Evolutionary conservation across 92 coral and sea anemone species (phyloP), one percentile per base, ranked within the genome.

Genomic region (Chrysogorgia sp.): DNA sequence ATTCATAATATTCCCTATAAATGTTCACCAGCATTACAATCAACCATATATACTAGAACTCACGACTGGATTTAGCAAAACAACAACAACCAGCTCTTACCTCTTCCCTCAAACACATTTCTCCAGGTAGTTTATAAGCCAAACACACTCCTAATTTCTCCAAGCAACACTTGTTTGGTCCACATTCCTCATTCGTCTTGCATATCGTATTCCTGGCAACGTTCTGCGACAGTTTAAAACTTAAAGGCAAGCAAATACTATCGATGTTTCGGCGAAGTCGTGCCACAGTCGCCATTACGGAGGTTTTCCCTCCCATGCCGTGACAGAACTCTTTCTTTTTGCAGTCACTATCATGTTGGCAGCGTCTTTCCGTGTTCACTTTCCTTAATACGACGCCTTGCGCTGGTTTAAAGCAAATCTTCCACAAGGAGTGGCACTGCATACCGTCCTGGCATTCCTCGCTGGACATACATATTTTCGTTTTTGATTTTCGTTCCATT

Each of bases 111-210:
- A 91, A 81, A 71, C 96, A 91, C 56, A 87, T 64, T 33, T 88
- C 84, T 48, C 92, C 96, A 10, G 72, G 84, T 28, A 63, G 74
- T 32, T 82, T 67, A 34, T 82, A 82, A 22, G 74, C 77, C 58
- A 67, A 82, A 49, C 96, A 91, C 31, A 86, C 57, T 34, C 92
- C 90, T 34, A 91, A 67, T 28, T 83, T 85, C 60, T 35, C 85
- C 69, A 91, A 58, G 32, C 96, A 91, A 57, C 88, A 84, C 69
- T 61, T 85, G 37, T 89, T 90, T 17, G 80, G 64, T 20, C 89
- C 90, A 70, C 92, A 88, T 41, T 90, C 96, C 12, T 50, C 65
- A 77, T 86, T 69, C 17, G 70, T 82, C 34, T 55, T 85, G 67
- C 96, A 90, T 41, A 69, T 82, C 10, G 40, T 49, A 24, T 10